Evolutionary conservation across 1,140 invertebrate species (phyloP).

Genomic region (Danaus melanippus): DNA sequence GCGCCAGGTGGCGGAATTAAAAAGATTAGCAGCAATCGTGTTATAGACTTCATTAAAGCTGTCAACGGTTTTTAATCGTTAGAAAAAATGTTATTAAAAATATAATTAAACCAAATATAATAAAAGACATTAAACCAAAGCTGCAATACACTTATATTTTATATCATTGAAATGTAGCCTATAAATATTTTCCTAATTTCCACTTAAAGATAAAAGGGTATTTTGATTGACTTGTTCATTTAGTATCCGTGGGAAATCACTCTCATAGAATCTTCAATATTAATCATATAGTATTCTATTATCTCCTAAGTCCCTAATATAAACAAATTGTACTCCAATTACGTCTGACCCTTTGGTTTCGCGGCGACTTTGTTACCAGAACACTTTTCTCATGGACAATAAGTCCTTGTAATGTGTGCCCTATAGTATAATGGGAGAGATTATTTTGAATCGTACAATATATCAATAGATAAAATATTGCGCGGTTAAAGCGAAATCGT

Average conservation of each 20-base stretch:
- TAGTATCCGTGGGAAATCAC: conserved; percentile 24
- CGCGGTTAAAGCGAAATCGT: conserved; percentile 11
- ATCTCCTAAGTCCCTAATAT: conserved; percentile 39
- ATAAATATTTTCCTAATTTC: too few relatives aligned
- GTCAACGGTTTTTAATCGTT: conserved; percentile 1
- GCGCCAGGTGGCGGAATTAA: conserved; percentile 11
- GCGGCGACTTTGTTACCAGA: conserved; percentile 24
- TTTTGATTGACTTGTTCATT: neutral
- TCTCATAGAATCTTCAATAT: conserved; percentile 27
- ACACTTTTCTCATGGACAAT: conserved; percentile 7
- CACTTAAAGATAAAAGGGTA: too few relatives aligned
- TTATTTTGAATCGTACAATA: too few relatives aligned
- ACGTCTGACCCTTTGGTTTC: conserved; percentile 38
- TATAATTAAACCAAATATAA: too few relatives aligned
- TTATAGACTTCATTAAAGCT: conserved; percentile 4
- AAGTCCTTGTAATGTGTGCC: neutral
- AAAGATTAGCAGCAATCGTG: neutral
- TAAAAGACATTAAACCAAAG: too few relatives aligned
- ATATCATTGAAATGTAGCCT: too few relatives aligned
- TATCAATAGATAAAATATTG: conserved; percentile 11
- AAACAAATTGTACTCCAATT: conserved; percentile 56
- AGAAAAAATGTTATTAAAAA: neutral
- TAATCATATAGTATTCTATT: conserved; percentile 36
- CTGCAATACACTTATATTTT: too few relatives aligned
- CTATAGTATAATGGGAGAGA: too few relatives aligned